Base-by-base conservation (phyloP, 2,888 invertebrate species). In the Metopia argyrocephala region DNA sequence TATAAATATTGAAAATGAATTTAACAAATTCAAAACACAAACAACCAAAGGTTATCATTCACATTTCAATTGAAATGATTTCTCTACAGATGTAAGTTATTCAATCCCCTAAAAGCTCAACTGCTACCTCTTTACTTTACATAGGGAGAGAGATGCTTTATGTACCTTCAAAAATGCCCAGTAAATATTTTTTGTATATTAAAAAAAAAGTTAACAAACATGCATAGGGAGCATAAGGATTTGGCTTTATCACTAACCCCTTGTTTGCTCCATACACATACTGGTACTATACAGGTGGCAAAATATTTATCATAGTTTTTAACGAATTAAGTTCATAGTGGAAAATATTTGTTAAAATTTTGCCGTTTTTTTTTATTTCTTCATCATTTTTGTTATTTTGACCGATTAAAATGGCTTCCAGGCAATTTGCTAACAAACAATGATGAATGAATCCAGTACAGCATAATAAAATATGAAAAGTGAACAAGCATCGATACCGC, bases 331-430 rank as follows among this genome's bases (percentile, higher is more conserved):
- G 70, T 71, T 38, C 54, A 64, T 66, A 38, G 69, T 48, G 45
- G 28, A 78, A 45, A 61, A 38, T 52, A 21, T 5, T 50, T 23
- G 52, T n/a, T 70, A 31, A 12, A 57, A 45, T 12, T 46, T 18
- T 25, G 0, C 21, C 46, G 18, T 3, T 12, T 45, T 20, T 57
- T 27, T 56, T 9, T 28, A 48, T 27, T 50, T 38, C 12, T 38
- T n/a, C n/a, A n/a, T n/a, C n/a, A n/a, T 76, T 75, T 82, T 76
- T 66, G 45, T 76, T 78, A 68, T 84, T 83, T 80, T 79, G 85
- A 86, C 87, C 88, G 89, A 87, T 87, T 88, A 85, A 84, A 89
- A 88, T 87, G 70, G 89, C 89, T 88, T 88, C 88, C 88, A 87
- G 88, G 85, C 88, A 89, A 88, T 87, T 87, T 89, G 85, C 84